Evolutionary conservation across 1,140 invertebrate genomes (phyloP), one percentile per base, ranked within the genome.

Genomic region (Sarcophaga bullata): DNA sequence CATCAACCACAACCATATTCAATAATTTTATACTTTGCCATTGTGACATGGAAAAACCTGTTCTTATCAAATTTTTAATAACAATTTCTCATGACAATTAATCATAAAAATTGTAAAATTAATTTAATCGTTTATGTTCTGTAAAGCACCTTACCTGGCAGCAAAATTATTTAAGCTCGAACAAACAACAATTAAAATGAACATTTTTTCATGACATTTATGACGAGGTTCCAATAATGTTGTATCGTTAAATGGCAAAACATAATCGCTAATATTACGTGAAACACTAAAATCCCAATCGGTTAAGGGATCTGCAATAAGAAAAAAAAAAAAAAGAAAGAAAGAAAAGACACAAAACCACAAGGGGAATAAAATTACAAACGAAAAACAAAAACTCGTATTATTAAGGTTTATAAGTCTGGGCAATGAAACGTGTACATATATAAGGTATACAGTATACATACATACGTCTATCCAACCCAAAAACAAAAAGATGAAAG

Each of bases 211-310:
- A 9, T 85, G 85, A 90, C 94, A 96, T 68, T 94, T 90, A 78
- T 92, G 87, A 68, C 87, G 91, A 8, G 94, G 94, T 85, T 92
- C 92, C 85, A 95, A 92, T 73, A 95, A 89, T 37, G 93, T 91
- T 10, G 95, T 95, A 9, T 93, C 91, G 86, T 94, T 94, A 81
- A 94, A 92, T 1, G 94, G 94, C 83, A 93, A 91, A 8, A 96
- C 93, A 85, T 96, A 96, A 83, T 92, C 90, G 85, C 91, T 91
- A 37, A 95, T 92, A 88, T 95, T 93, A 68, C 95, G 91, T 48
- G 94, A 95, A 11, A 93, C 94, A 85, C 95, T 94, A 62, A 92
- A 91, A 73, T 93, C 92, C 95, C 95, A 96, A 73, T 95, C 95
- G 17, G 92, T 54, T 62, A 89, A 80, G 2, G 86, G 76, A 76